Conservation (phyloP, 1,140 invertebrate genomes). For the Ganaspis sp. region DNA sequence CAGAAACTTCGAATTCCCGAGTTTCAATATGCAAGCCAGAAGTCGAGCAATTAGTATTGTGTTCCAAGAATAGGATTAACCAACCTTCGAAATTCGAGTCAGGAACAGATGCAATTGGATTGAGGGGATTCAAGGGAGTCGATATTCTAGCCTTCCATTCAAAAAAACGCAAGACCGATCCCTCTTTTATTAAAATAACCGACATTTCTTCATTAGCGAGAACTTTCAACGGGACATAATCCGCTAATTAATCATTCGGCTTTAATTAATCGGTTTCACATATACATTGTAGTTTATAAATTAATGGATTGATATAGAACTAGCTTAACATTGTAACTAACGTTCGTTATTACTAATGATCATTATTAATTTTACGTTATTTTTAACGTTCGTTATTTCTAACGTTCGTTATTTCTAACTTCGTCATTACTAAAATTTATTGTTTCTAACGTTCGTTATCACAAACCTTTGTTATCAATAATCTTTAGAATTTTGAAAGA, state of each 20-base stretch:
- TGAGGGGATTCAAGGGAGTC: constrained; percentile 25
- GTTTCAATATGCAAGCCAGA: constrained; percentile 27
- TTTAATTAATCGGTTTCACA: no score
- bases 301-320: no score
- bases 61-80: constrained; percentile 29
- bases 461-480: no score
- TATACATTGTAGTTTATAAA: no score
- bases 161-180: neutral
- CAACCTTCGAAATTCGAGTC: constrained; percentile 28
- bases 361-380: no score
- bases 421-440: no score
- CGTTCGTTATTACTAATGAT: no score
- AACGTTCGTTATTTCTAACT: no score
- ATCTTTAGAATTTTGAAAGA: no score
- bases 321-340: no score
- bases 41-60: constrained; percentile 31
- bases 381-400: no score
- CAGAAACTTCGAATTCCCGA: constrained; percentile 9
- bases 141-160: constrained; percentile 10
- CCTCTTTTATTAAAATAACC: neutral
- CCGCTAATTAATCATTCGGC: neutral
- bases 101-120: constrained; percentile 28
- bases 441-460: no score
- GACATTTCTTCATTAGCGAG: neutral
- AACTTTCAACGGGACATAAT: neutral